Evolutionary conservation across 1,140 invertebrate species (phyloP).

Genomic region (Atta colombica): DNA sequence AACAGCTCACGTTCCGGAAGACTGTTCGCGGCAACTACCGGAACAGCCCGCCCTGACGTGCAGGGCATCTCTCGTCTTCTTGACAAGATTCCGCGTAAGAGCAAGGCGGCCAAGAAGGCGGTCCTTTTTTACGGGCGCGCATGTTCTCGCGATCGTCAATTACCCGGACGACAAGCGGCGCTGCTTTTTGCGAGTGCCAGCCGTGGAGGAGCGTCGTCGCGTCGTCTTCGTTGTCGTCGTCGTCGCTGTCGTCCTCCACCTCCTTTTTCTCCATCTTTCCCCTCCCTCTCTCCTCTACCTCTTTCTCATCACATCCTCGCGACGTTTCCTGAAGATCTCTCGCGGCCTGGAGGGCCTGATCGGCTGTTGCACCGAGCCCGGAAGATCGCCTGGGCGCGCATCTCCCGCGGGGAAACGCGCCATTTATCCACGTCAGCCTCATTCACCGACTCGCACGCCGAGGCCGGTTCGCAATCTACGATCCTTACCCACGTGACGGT

Average conservation of each 20-base stretch:
- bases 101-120: slow-evolving; percentile 51
- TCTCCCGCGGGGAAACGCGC: slow-evolving; percentile 82
- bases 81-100: slow-evolving; percentile 63
- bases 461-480: slow-evolving; percentile 71
- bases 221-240: neutral
- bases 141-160: slow-evolving; percentile 65
- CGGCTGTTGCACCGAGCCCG: slow-evolving; percentile 75
- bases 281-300: neutral
- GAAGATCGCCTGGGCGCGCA: slow-evolving; percentile 81
- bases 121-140: slow-evolving; percentile 60
- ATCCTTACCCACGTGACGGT: slow-evolving; percentile 78
- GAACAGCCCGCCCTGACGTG: slow-evolving; percentile 42
- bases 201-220: slow-evolving; percentile 32
- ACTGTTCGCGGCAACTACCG: slow-evolving; percentile 12
- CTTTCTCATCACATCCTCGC: neutral
- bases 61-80: slow-evolving; percentile 18
- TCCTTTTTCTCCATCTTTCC: neutral
- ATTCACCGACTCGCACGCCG: slow-evolving; percentile 81
- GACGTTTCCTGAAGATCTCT: slow-evolving; percentile 69
- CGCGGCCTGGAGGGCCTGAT: slow-evolving; percentile 61
- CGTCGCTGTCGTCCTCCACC: neutral
- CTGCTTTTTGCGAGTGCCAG: slow-evolving; percentile 52
- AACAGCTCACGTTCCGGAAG: slow-evolving; percentile 38
- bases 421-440: slow-evolving; percentile 86
- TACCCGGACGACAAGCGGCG: slow-evolving; percentile 63